Base-by-base conservation (phyloP, 2,113 vertebrate genomes). In the Cyanoliseus patagonus region DNA sequence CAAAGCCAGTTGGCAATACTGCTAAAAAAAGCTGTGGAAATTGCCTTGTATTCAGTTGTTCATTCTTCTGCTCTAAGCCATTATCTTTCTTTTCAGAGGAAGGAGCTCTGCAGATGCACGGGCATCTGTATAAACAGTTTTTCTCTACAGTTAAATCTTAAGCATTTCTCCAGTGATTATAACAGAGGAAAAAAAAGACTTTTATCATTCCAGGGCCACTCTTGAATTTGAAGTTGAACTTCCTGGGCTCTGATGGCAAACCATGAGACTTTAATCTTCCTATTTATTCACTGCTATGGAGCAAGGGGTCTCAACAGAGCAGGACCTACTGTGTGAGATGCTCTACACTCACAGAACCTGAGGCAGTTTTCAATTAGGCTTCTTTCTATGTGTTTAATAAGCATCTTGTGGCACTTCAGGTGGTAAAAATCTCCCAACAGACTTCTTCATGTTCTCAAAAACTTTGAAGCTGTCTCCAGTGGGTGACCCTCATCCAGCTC, bases 21-120 rank as follows among this genome's bases (percentile, higher is more conserved):
- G 68, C 76, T 66, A 37, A 77, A 93, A 68, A 68, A 88, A 53
- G 31, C 18, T 39, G 64, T 28, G 79, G 83, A 92, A 94, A 95
- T 90, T 90, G 89, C 64, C 31, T 93, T 76, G 57, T 62, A 70
- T 11, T 76, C 53, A 20, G 37, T 90, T 78, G 53, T 93, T 95
- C 83, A 20, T 84, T 94, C 39, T 85, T 75, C 55, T 1, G 5
- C 62, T 80, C 41, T 91, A 85, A 94, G 81, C 42, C 69, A 90
- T 95, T 92, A 81, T 76, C 55, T 93, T 82, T 83, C 87, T 93
- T 75, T 92, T 94, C 62, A 69, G 83, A 75, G 57, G 41, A 94
- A 91, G 68, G 46, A 79, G 33, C 68, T 68, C 92, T 95, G 89
- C 85, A 96, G 90, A 94, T 87, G 85, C 77, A 83, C 33, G 79